Evolutionary conservation across 2,888 invertebrate genomes (phyloP).

Genomic region (Acrocyrtus sp.): DNA sequence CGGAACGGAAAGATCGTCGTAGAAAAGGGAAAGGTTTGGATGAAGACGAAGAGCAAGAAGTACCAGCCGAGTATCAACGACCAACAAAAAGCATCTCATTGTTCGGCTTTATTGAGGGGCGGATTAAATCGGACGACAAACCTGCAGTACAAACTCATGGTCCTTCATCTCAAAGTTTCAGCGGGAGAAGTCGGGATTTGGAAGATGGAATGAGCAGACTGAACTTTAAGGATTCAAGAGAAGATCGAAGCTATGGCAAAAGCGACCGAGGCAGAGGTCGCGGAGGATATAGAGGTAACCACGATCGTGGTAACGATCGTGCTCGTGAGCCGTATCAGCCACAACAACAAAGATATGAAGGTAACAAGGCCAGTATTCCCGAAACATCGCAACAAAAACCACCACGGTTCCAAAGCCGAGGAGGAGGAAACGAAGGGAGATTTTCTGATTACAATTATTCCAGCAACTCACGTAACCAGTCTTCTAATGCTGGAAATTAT

Average conservation of each 20-base stretch:
- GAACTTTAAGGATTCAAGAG: constrained; percentile 14
- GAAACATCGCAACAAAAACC: constrained; percentile 5
- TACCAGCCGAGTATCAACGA: constrained; percentile 57
- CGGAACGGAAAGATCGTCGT: constrained; percentile 41
- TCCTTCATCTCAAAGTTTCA: constrained; percentile 2
- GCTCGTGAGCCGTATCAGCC: background rate
- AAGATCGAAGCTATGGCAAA: constrained; percentile 1
- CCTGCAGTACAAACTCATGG: constrained; percentile 3
- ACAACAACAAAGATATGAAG: background rate
- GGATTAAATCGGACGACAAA: constrained; percentile 49
- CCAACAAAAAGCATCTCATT: constrained; percentile 58
- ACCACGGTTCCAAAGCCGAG: constrained; percentile 34
- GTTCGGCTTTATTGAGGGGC: constrained; percentile 60
- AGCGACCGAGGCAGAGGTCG: constrained; percentile 31
- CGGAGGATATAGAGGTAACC: constrained; percentile 4
- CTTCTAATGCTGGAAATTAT: background rate
- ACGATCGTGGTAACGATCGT: constrained; percentile 16
- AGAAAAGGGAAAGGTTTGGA: constrained; percentile 32
- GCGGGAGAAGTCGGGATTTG: constrained; percentile 17
- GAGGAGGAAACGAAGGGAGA: constrained; percentile 4
- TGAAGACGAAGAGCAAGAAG: constrained; percentile 58
- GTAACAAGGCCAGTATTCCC: background rate
- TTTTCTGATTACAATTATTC: constrained; percentile 11
- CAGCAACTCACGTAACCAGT: background rate
- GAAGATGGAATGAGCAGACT: constrained; percentile 25